Evolutionary conservation across 2,888 invertebrate species (phyloP).

Genomic region (Ormyrus nitidulus): DNA sequence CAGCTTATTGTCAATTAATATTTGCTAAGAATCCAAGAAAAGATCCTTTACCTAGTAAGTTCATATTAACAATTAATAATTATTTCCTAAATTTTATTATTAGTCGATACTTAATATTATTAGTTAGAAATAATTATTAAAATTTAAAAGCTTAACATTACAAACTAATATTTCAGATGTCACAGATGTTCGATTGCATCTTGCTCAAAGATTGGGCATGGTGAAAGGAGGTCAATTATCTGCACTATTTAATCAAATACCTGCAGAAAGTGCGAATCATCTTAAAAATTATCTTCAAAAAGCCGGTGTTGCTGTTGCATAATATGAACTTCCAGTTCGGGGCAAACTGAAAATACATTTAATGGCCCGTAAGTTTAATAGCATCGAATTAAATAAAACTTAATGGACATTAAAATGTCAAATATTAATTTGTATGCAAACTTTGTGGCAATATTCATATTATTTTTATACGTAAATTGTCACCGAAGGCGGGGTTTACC

Average conservation of each 20-base stretch:
- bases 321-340: slow-evolving; percentile 68
- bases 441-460: slow-evolving; percentile 25
- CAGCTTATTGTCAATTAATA: slow-evolving; percentile 90
- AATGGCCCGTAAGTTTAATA: slow-evolving; percentile 67
- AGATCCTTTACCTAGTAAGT: slow-evolving; percentile 85
- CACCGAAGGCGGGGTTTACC: no score
- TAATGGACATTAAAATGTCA: slow-evolving; percentile 17
- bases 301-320: slow-evolving; percentile 71
- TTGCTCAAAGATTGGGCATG: slow-evolving; percentile 85
- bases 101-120: neutral
- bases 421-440: slow-evolving; percentile 21
- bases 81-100: no score
- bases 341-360: slow-evolving; percentile 67
- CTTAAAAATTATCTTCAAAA: slow-evolving; percentile 71
- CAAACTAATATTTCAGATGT: slow-evolving; percentile 76
- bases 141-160: neutral
- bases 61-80: neutral
- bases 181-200: slow-evolving; percentile 83
- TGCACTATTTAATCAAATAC: slow-evolving; percentile 81
- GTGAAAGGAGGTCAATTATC: slow-evolving; percentile 85
- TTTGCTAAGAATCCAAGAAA: slow-evolving; percentile 86
- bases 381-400: slow-evolving; percentile 60
- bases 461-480: neutral
- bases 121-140: neutral
- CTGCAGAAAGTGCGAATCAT: slow-evolving; percentile 70